phyloP scores from a whole-genome alignment of 2,113 vertebrate genomes.

The Orthonyx spaldingii region DNA sequence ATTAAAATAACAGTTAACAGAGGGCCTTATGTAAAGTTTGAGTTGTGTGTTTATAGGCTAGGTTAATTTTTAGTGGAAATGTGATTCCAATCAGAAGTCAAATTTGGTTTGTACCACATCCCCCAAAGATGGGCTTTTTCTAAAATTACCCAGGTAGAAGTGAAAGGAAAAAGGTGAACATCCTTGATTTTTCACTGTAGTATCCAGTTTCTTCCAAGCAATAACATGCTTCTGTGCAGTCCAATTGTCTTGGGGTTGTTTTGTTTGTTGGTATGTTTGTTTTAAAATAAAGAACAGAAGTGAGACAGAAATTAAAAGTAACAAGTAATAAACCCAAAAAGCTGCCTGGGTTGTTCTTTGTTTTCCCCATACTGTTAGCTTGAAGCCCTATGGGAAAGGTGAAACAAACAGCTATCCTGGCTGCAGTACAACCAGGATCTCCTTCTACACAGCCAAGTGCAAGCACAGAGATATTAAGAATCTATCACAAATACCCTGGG shows the following conservation, averaged over 20 bases:
- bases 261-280: background rate
- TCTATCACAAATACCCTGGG: background rate
- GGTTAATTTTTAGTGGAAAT: background rate
- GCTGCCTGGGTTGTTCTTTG: background rate
- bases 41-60: background rate
- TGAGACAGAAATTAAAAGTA: background rate
- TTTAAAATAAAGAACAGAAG: background rate
- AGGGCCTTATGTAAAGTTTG: background rate
- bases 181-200: background rate
- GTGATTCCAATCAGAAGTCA: background rate
- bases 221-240: background rate
- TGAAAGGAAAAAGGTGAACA: background rate
- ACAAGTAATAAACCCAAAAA: background rate
- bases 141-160: background rate
- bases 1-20: background rate
- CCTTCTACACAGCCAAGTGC: background rate
- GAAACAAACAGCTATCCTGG: slow-evolving; percentile 16
- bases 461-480: background rate
- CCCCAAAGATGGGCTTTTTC: background rate
- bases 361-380: background rate
- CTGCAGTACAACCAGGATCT: background rate
- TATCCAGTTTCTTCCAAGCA: background rate
- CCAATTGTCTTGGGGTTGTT: background rate
- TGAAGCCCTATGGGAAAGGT: background rate
- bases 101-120: background rate